Evolutionary conservation across 1,140 invertebrate species (phyloP).

Genomic region (Apis dorsata): DNA sequence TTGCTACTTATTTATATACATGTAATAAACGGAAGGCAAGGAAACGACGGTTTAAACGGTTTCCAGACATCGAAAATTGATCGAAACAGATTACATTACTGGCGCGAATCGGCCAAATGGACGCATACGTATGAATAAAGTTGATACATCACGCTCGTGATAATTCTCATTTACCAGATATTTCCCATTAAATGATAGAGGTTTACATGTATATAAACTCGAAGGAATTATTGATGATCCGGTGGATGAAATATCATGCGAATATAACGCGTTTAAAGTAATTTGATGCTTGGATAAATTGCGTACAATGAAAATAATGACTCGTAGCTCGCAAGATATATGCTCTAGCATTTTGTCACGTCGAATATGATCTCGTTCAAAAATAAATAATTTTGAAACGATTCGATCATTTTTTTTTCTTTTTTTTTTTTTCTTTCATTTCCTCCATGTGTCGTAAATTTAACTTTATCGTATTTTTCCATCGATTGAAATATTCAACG

Average conservation of each 20-base stretch:
- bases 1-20: neutral
- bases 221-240: slow-evolving; percentile 1
- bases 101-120: neutral
- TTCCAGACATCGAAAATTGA: neutral
- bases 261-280: neutral
- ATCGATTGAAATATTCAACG: too few species aligned
- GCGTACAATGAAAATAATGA: neutral
- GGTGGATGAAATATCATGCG: neutral
- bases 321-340: neutral
- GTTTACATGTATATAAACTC: neutral
- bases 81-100: slow-evolving; percentile 29
- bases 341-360: neutral
- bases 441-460: too few species aligned
- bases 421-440: too few species aligned
- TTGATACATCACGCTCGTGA: neutral
- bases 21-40: neutral
- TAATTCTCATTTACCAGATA: neutral
- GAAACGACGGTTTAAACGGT: neutral
- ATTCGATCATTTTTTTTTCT: too few species aligned
- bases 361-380: neutral
- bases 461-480: too few species aligned
- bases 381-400: neutral
- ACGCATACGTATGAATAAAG: neutral
- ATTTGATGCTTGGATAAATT: slow-evolving; percentile 3
- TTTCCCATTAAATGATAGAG: neutral